phyloP scores from a whole-genome alignment of 2,797 vertebrate genomes.

The Alauda arvensis region DNA sequence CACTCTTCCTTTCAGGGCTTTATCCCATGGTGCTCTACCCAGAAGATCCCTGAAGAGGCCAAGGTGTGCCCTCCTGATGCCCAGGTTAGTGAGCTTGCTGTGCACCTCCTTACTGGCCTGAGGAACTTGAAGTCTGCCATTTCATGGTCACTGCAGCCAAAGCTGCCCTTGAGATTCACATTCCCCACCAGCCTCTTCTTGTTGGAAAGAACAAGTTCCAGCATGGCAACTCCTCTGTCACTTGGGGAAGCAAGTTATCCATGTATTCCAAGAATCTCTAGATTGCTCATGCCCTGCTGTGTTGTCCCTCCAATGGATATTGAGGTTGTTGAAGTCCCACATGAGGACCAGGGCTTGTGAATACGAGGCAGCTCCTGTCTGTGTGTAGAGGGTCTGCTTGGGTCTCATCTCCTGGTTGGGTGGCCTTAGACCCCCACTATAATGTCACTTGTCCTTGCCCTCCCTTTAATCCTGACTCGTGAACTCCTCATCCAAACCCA shows the following conservation, averaged over 20 bases:
- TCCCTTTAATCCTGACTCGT: not conserved
- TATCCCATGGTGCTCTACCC: not conserved
- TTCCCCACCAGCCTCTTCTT: not conserved
- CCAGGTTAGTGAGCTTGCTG: not conserved
- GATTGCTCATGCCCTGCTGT: not conserved
- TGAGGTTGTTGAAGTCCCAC: not conserved
- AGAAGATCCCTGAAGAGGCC: not conserved
- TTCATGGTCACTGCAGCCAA: not conserved
- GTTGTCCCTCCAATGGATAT: not conserved
- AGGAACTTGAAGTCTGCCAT: not conserved
- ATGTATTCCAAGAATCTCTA: not conserved
- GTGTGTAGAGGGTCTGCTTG: not conserved
- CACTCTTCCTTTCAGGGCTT: not conserved
- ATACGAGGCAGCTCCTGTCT: not conserved
- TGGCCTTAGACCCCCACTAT: not conserved
- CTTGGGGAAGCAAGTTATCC: not conserved
- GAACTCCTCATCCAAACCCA: not conserved
- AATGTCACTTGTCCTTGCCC: not conserved
- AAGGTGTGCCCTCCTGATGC: not conserved
- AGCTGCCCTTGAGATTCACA: not conserved
- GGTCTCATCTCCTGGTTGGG: not conserved
- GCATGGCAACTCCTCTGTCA: not conserved
- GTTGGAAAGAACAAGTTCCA: not conserved
- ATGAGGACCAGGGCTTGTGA: not conserved
- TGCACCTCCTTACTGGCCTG: rapidly evolving